Percentiles rank a stretch among this genome's conserved stretches.
Evolutionary conservation across 2,888 invertebrate genomes (phyloP).

Genomic region (Uloborus plumipes): DNA sequence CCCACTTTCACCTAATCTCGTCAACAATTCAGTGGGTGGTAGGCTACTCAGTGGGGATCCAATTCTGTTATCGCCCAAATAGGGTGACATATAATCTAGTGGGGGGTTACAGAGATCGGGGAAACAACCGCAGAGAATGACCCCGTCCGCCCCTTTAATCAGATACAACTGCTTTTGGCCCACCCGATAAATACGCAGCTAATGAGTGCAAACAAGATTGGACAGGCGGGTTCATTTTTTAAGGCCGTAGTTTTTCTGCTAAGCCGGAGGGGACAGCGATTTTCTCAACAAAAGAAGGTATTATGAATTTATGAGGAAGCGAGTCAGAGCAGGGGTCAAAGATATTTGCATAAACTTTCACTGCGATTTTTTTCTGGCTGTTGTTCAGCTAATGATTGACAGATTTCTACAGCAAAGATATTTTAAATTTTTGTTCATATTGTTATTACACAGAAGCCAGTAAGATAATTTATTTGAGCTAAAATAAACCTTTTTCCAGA

Average conservation of each 20-base stretch:
- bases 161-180: constrained; percentile 48
- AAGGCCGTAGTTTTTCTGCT: constrained; percentile 33
- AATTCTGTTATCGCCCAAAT: constrained; percentile 25
- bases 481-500: no score
- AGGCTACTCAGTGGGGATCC: constrained; percentile 2
- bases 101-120: constrained; percentile 30
- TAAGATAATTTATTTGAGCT: no score
- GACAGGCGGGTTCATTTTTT: constrained; percentile 34
- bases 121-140: constrained; percentile 47
- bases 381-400: not conserved
- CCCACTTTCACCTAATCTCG: constrained; percentile 30
- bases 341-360: constrained; percentile 49
- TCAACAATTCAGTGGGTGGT: constrained; percentile 21
- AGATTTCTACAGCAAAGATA: not conserved
- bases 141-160: constrained; percentile 42
- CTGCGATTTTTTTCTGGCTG: no score
- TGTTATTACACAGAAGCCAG: no score
- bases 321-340: constrained; percentile 26
- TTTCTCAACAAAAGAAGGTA: constrained; percentile 30
- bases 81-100: constrained; percentile 21
- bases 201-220: constrained; percentile 62
- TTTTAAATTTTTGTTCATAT: not conserved
- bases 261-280: constrained; percentile 2
- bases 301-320: constrained; percentile 44
- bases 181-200: constrained; percentile 52